These are phyloP conservation scores for Aegithalos caudatus DNA, from an alignment of 2,113 vertebrate genomes.

Conservation along the genomic window DNA sequence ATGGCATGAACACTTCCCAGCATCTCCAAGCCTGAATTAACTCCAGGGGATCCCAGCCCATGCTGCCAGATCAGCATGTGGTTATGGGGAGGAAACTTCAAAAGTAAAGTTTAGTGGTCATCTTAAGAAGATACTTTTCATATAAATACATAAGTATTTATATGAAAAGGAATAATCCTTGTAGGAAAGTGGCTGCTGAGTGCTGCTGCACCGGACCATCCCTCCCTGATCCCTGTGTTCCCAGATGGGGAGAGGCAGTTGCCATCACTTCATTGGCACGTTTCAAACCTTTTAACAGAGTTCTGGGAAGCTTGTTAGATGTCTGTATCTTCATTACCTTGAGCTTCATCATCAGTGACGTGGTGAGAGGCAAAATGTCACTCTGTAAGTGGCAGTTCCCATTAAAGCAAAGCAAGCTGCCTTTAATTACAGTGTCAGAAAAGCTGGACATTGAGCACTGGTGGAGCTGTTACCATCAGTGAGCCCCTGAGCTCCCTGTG, in stretches of 20 bases:
- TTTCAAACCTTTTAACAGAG: neutral
- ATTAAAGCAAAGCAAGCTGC: neutral
- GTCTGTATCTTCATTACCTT: neutral
- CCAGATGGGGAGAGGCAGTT: neutral
- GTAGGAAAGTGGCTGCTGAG: neutral
- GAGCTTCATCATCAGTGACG: neutral
- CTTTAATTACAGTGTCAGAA: neutral
- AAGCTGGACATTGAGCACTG: fast-evolving
- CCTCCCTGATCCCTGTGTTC: neutral
- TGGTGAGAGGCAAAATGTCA: neutral
- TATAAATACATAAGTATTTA: too few relatives aligned
- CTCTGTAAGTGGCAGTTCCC: neutral
- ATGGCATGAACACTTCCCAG: fast-evolving
- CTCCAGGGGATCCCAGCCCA: neutral
- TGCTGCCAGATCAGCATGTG: neutral
- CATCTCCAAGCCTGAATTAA: neutral
- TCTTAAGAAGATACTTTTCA: neutral
- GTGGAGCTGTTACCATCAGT: neutral
- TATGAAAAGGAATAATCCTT: too few relatives aligned
- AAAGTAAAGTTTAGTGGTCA: neutral
- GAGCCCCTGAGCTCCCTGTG: neutral
- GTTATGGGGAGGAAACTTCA: neutral
- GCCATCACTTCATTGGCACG: neutral
- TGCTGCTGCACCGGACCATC: neutral
- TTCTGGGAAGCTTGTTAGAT: neutral